phyloP scores from a whole-genome alignment of 1,140 invertebrate genomes.

The Adoxophyes honmai region DNA sequence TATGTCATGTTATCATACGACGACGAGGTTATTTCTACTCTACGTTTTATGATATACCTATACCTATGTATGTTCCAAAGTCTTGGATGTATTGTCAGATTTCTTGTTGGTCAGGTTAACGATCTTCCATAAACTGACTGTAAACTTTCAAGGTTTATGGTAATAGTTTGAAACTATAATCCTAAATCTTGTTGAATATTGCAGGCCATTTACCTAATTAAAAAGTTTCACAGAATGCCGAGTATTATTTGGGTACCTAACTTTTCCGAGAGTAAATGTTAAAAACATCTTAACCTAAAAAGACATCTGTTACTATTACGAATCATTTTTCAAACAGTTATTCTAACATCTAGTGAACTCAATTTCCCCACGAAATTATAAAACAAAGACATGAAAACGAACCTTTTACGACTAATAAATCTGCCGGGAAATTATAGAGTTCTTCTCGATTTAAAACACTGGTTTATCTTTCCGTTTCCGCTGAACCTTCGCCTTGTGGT shows the following conservation, averaged over 20 bases:
- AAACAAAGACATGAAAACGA: not conserved
- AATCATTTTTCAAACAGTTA: too few relatives aligned
- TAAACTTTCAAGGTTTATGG: not conserved
- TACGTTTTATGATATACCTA: too few relatives aligned
- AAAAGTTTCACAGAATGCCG: too few relatives aligned
- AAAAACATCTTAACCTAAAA: too few relatives aligned
- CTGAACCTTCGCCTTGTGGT: not conserved
- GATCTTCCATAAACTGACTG: not conserved
- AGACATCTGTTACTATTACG: too few relatives aligned
- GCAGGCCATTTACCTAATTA: too few relatives aligned
- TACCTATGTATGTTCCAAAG: not conserved
- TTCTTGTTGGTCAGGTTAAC: not conserved
- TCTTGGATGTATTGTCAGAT: not conserved
- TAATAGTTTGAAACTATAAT: not conserved
- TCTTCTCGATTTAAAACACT: not conserved
- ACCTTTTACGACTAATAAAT: not conserved
- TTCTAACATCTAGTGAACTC: not conserved
- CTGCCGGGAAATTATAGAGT: not conserved
- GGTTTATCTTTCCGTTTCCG: constrained; percentile 5
- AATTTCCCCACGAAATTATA: constrained; percentile 3
- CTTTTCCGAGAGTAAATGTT: too few relatives aligned
- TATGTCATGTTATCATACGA: too few relatives aligned
- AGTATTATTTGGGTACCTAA: too few relatives aligned
- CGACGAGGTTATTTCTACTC: too few relatives aligned
- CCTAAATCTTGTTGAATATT: too few relatives aligned